Evolutionary conservation across 23 tunicate species (phyloP), one percentile per base, ranked within the genome.

Genomic region (Aplidium turbinatum): DNA sequence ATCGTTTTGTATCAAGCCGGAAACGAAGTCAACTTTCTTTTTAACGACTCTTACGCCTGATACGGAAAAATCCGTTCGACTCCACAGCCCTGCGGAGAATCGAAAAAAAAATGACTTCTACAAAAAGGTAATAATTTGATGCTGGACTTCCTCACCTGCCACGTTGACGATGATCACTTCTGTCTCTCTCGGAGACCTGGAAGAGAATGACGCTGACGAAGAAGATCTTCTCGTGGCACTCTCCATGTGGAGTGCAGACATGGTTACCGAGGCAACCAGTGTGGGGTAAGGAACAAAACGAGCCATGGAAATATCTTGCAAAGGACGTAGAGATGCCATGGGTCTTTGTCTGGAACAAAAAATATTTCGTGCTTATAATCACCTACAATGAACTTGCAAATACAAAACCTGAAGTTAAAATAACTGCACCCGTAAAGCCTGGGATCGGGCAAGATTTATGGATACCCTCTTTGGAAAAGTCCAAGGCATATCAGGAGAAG

Each of bases 211-310:
- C 7, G 70, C 16, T 3, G 79, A 65, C 9, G 75, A 71, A 3
- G 79, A 22, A 9, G 93, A 76, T 1, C 85, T 70, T 53, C 92
- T 40, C 22, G 69, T 63, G 5, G 85, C 71, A 50, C 68, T 70
- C 47, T 93, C 98, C 93, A 93, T 85, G 42, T 93, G 98, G 19
- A 93, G 84, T 31, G 98, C 80, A 5, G 98, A 56, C 81, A 93
- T 83, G 16, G 89, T 93, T 6, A 93, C 93, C 1, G 98, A 93
- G 18, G 82, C 94, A 3, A 93, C 98, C 68, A 86, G 77, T 13
- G 98, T 78, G 5, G 98, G 98, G 55, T 80, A 93, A 18, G 80
- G 72, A 30, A 93, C 98, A 45, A 81, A 93, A 0, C 93, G 75
- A 23, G 70, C 77, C 81, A 93, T 76, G 1, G 81, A 77, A 1